Conservation (phyloP, 1,140 invertebrate genomes). For the Leptinotarsa texana region DNA sequence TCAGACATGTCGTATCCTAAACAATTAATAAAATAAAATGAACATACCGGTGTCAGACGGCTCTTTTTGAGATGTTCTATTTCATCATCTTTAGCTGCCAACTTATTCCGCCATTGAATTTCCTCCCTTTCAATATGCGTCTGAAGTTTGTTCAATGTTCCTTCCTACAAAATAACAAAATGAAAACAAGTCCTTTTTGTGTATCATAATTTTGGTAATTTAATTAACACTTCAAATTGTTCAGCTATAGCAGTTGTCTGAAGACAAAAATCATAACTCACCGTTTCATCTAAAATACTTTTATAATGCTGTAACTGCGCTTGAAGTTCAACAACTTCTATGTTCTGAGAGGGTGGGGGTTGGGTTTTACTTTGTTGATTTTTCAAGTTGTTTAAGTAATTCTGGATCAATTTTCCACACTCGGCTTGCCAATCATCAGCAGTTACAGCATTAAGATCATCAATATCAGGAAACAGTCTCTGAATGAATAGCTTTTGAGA, state of each 20-base stretch:
- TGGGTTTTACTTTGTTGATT: constrained; percentile 22
- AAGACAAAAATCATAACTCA: constrained; percentile 54
- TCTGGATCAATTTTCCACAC: constrained; percentile 34
- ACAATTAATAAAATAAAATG: not conserved
- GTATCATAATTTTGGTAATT: no score
- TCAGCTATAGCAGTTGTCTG: not conserved
- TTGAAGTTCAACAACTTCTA: constrained; percentile 62
- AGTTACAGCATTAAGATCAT: constrained; percentile 48
- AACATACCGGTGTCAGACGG: constrained; percentile 54
- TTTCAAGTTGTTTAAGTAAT: constrained; percentile 33
- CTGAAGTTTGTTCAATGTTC: constrained; percentile 70
- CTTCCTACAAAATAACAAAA: constrained; percentile 60
- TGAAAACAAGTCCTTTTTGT: no score
- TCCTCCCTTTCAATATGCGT: constrained; percentile 72
- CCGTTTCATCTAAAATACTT: constrained; percentile 74
- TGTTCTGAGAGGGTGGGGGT: constrained; percentile 21
- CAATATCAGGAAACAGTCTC: constrained; percentile 64
- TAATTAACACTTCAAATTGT: no score
- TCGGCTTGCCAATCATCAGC: constrained; percentile 34
- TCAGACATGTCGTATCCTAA: constrained; percentile 4
- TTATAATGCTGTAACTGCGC: constrained; percentile 72
- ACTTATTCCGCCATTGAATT: constrained; percentile 67
- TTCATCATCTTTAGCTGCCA: constrained; percentile 66
- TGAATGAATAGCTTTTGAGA: constrained; percentile 62
- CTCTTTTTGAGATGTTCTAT: constrained; percentile 61